phyloP scores from a whole-genome alignment of 2,888 invertebrate species.

The Stratiomys singularior region DNA sequence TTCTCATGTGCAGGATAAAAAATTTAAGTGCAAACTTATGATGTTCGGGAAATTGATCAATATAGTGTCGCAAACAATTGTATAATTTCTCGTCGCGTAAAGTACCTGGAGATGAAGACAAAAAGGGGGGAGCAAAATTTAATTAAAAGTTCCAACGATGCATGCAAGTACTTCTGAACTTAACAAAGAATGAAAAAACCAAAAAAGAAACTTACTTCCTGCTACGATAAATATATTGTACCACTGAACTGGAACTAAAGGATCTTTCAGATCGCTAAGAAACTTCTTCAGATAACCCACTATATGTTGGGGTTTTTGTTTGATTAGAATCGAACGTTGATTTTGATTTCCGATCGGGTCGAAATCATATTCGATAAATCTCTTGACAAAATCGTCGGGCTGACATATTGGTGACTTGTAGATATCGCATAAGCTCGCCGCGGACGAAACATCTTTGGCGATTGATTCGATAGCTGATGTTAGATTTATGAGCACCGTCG shows the following conservation, averaged over 20 bases:
- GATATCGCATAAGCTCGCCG: constrained; percentile 73
- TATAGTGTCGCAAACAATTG: constrained; percentile 67
- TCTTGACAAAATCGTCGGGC: constrained; percentile 65
- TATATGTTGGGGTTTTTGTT: constrained; percentile 48
- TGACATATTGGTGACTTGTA: constrained; percentile 64
- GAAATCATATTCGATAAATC: background rate
- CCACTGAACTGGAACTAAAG: constrained; percentile 78
- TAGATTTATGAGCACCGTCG: constrained; percentile 71
- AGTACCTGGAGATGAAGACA: constrained; percentile 2
- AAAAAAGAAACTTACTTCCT: constrained; percentile 58
- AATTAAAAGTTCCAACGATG: no score
- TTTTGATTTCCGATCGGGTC: background rate
- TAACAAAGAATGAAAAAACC: background rate
- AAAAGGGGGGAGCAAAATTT: no score
- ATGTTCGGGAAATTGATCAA: constrained; percentile 72
- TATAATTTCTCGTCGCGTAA: constrained; percentile 34
- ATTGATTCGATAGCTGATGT: constrained; percentile 72
- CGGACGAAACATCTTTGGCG: constrained; percentile 63
- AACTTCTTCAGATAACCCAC: constrained; percentile 75
- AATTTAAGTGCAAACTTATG: constrained; percentile 73
- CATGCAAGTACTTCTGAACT: no score
- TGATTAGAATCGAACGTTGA: background rate
- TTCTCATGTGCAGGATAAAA: constrained; percentile 77
- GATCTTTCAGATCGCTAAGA: constrained; percentile 78
- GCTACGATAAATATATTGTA: constrained; percentile 77